phyloP scores from a whole-genome alignment of 2,888 invertebrate species.

The Phorcus lineatus region DNA sequence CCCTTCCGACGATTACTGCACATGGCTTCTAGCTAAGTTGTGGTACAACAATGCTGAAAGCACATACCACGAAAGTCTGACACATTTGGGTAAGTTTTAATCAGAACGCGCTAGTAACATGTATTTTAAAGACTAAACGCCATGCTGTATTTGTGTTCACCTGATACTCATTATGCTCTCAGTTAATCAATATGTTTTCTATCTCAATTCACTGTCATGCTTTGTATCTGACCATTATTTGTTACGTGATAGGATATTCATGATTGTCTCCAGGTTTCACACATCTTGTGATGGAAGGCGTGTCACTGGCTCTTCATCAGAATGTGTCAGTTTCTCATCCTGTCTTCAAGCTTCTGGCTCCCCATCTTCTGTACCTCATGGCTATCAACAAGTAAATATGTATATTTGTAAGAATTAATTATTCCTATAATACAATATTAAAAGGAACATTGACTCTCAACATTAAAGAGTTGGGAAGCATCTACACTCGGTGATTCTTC shows the following conservation, averaged over 20 bases:
- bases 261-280: constrained; percentile 70
- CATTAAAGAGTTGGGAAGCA: too few species aligned
- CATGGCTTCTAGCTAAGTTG: constrained; percentile 76
- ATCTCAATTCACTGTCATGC: too few species aligned
- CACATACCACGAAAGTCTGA: constrained; percentile 72
- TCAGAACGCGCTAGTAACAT: not conserved
- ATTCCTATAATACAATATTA: too few species aligned
- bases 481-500: too few species aligned
- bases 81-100: constrained; percentile 70
- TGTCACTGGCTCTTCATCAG: constrained; percentile 72
- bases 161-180: too few species aligned
- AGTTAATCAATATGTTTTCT: too few species aligned
- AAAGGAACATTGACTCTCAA: too few species aligned
- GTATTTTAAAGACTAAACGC: too few species aligned
- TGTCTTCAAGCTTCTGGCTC: constrained; percentile 74
- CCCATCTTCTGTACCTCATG: constrained; percentile 75
- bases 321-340: constrained; percentile 75
- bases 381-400: constrained; percentile 74
- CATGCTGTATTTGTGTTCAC: too few species aligned
- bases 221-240: too few species aligned
- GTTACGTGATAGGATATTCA: too few species aligned
- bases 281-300: constrained; percentile 75
- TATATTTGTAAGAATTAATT: too few species aligned
- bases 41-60: constrained; percentile 76
- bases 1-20: constrained; percentile 72